phyloP scores from a whole-genome alignment of 1,140 invertebrate species.

The Heliconius nattereri region DNA sequence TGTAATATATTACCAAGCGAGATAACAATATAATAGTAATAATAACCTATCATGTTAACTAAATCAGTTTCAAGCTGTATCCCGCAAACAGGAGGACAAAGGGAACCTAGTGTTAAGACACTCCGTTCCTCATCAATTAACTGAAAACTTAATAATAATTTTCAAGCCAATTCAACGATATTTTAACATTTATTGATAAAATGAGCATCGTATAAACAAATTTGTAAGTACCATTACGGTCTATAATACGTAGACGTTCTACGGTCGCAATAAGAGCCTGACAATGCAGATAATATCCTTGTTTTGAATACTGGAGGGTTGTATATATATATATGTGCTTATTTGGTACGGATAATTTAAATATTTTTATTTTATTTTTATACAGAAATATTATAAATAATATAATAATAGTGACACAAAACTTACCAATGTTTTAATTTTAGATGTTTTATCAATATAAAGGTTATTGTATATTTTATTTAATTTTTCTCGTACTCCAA shows the following conservation, averaged over 20 bases:
- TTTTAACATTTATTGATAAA: not conserved
- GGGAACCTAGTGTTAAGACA: not conserved
- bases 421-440: no score
- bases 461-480: no score
- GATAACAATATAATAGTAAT: no score
- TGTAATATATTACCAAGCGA: no score
- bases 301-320: conserved; percentile 51
- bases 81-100: no score
- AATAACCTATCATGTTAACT: no score
- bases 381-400: no score
- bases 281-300: conserved; percentile 67
- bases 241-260: conserved; percentile 66
- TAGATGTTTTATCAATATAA: no score
- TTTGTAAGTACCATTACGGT: conserved; percentile 40
- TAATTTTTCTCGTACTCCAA: no score
- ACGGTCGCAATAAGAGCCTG: conserved; percentile 59
- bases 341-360: not conserved
- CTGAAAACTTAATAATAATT: not conserved
- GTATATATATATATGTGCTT: no score
- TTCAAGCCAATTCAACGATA: not conserved
- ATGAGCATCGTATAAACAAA: conserved; percentile 39
- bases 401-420: no score
- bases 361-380: not conserved
- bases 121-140: not conserved
- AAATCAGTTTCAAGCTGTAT: no score